phyloP scores from a whole-genome alignment of 2,797 vertebrate species.

The Enteromius afrohamiltoni region DNA sequence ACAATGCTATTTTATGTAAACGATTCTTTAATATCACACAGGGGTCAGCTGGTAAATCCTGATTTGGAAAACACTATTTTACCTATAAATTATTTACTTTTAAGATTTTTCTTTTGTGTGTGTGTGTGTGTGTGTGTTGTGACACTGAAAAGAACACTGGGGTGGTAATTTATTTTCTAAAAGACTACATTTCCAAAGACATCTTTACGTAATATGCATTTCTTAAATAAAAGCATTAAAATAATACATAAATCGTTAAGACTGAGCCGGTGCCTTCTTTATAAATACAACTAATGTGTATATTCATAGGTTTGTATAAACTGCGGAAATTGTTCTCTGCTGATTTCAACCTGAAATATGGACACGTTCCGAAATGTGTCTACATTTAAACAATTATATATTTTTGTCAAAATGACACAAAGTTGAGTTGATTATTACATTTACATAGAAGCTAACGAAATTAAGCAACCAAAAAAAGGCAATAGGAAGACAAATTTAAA shows the following conservation, averaged over 20 bases:
- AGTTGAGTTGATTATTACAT: background rate
- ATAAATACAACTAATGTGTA: background rate
- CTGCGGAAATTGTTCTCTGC: background rate
- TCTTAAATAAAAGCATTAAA: background rate
- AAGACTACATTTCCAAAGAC: background rate
- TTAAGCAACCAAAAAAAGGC: background rate
- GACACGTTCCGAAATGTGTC: background rate
- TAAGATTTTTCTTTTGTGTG: slow-evolving; percentile 47
- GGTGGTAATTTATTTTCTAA: background rate
- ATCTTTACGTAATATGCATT: background rate
- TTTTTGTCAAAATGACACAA: background rate
- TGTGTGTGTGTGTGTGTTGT: slow-evolving; percentile 43
- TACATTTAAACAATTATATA: background rate
- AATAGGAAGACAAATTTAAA: background rate
- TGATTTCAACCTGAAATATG: background rate
- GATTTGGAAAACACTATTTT: slow-evolving; percentile 11
- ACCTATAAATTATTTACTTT: background rate
- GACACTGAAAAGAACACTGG: background rate
- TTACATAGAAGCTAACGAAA: background rate
- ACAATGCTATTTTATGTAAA: background rate
- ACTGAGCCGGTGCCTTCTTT: background rate
- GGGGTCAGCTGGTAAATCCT: background rate
- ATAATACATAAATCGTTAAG: background rate
- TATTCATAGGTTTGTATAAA: background rate
- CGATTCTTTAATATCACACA: background rate